A percentile compares a stretch with the other conserved stretches of the same genome.
Evolutionary conservation across 2,797 vertebrate genomes (phyloP).

Genomic region (Graptemys geographica): DNA sequence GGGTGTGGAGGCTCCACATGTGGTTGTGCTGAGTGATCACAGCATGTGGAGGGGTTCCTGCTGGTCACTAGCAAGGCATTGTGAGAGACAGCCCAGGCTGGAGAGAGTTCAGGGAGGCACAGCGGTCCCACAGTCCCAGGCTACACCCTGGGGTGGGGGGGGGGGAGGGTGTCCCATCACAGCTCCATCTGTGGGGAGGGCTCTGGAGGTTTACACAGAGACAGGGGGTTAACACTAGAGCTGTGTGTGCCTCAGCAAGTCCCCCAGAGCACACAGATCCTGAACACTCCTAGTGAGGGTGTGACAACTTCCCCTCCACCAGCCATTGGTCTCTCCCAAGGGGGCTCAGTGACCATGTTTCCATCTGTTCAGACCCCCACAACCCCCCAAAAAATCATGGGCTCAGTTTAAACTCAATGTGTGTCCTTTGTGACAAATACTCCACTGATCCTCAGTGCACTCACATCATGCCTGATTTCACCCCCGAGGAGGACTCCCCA

Average conservation of each 20-base stretch:
- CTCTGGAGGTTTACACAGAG: neutral
- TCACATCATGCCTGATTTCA: neutral
- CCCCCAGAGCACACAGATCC: neutral
- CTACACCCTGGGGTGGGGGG: accelerated
- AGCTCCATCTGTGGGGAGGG: neutral
- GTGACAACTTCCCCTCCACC: neutral
- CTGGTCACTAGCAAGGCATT: too few species aligned
- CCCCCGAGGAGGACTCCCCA: neutral
- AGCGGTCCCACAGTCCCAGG: too few species aligned
- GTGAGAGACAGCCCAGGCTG: too few species aligned
- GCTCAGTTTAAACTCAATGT: neutral
- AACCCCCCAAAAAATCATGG: neutral
- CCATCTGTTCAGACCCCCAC: neutral
- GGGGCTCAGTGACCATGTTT: neutral
- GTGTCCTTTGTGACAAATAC: neutral
- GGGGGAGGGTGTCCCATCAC: too few species aligned
- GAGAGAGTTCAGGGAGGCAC: too few species aligned
- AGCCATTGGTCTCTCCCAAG: neutral
- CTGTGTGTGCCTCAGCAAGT: neutral
- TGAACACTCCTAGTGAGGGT: neutral
- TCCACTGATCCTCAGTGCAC: neutral
- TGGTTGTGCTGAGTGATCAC: too few species aligned
- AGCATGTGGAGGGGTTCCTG: too few species aligned
- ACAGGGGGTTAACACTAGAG: neutral
- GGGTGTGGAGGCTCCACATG: too few species aligned